A percentile compares a stretch with the other conserved stretches of the same genome.
Evolutionary conservation across 1,140 invertebrate genomes (phyloP).

Genomic region (Oscheius sp.): DNA sequence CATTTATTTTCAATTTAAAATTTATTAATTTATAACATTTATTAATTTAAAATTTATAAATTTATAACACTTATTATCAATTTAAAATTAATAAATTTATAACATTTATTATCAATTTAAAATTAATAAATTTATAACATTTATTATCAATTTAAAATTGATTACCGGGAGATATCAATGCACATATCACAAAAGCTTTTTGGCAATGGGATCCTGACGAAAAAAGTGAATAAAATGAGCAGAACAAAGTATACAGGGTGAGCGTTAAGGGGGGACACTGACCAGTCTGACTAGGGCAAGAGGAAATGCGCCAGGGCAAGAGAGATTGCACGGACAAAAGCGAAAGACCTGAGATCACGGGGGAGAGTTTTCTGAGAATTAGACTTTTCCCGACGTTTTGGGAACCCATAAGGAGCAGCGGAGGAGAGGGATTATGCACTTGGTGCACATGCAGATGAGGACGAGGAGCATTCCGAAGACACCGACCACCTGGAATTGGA

Average conservation of each 20-base stretch:
- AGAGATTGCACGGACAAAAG: background rate
- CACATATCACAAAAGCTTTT: constrained; percentile 6
- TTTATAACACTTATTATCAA: no score
- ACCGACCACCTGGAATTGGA: background rate
- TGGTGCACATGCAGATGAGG: background rate
- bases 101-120: no score
- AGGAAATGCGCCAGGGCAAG: background rate
- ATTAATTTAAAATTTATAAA: no score
- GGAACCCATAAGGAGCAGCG: constrained; percentile 10
- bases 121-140: no score
- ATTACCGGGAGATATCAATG: no score
- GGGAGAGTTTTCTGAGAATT: background rate
- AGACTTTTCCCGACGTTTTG: background rate
- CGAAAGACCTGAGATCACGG: background rate
- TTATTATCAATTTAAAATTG: no score
- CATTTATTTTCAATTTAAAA: no score
- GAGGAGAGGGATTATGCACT: constrained; percentile 10
- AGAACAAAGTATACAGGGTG: background rate
- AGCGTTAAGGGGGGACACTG: background rate
- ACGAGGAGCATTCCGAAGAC: background rate
- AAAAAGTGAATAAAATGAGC: background rate
- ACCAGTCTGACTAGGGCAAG: background rate
- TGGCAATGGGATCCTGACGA: constrained; percentile 2
- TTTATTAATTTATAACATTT: no score
- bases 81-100: no score